Evolutionary conservation across 2,113 vertebrate species (phyloP).

Genomic region (Oxygymnocypris stewartii): DNA sequence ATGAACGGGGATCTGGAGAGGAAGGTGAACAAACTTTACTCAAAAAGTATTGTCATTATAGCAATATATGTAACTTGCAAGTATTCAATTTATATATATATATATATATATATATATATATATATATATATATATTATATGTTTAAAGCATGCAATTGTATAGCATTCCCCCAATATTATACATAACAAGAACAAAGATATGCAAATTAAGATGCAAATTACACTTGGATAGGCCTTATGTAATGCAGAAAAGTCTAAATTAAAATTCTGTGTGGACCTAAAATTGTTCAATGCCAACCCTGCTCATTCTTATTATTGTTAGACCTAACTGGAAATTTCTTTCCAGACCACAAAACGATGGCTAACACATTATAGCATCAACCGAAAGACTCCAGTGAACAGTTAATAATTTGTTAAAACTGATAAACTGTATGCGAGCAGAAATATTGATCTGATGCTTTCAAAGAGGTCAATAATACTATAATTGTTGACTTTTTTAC

Average conservation of each 20-base stretch:
- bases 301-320: not conserved
- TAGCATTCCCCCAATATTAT: not conserved
- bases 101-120: too few relatives aligned
- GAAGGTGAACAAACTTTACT: slow-evolving; percentile 38
- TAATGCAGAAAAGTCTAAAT: too few relatives aligned
- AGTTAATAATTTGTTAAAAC: not conserved
- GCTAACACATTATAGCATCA: not conserved
- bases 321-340: not conserved
- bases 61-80: too few relatives aligned
- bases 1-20: slow-evolving; percentile 60
- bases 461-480: not conserved
- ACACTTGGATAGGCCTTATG: not conserved
- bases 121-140: not conserved
- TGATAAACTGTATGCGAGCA: not conserved
- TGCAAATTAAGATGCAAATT: not conserved
- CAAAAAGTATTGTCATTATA: not conserved
- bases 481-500: not conserved
- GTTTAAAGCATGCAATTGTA: not conserved
- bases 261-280: too few relatives aligned
- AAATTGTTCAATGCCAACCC: not conserved
- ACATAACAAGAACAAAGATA: not conserved
- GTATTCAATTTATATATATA: not conserved
- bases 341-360: not conserved
- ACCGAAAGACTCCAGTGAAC: not conserved
- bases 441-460: not conserved